A percentile compares a stretch with the other conserved stretches of the same genome.
phyloP scores from a whole-genome alignment of 2,888 invertebrate genomes.

The Rhagium mordax region DNA sequence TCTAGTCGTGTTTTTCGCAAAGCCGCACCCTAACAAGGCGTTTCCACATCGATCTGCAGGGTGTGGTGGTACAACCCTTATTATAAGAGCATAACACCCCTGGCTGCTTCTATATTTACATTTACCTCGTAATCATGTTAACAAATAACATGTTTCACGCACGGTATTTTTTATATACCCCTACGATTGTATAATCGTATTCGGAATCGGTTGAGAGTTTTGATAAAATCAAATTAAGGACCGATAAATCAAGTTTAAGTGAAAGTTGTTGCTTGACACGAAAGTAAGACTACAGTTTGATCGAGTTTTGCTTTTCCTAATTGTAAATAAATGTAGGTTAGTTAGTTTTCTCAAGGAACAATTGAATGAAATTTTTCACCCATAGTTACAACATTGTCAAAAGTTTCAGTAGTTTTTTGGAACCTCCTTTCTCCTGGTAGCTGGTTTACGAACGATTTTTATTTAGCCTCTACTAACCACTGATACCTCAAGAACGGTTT shows the following conservation, averaged over 20 bases:
- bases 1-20: conserved; percentile 13
- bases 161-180: conserved; percentile 22
- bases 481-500: too few relatives aligned
- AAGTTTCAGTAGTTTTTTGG: too few relatives aligned
- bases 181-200: background rate
- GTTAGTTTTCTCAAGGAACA: too few relatives aligned
- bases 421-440: too few relatives aligned
- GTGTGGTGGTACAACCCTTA: conserved; percentile 51
- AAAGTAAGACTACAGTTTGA: background rate
- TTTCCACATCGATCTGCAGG: conserved; percentile 50
- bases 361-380: too few relatives aligned
- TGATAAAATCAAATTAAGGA: conserved; percentile 1
- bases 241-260: conserved; percentile 15
- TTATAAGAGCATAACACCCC: conserved; percentile 46
- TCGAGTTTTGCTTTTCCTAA: background rate
- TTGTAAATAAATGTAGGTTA: background rate
- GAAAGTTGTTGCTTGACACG: conserved; percentile 12
- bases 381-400: too few relatives aligned
- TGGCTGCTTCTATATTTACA: conserved; percentile 27
- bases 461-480: too few relatives aligned
- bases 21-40: conserved; percentile 42
- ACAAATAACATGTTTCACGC: conserved; percentile 32
- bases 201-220: conserved; percentile 26
- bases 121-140: conserved; percentile 32
- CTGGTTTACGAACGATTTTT: too few relatives aligned